A percentile compares a stretch with the other conserved stretches of the same genome.
phyloP scores from a whole-genome alignment of 2,113 vertebrate genomes.

The Saccopteryx bilineata region DNA sequence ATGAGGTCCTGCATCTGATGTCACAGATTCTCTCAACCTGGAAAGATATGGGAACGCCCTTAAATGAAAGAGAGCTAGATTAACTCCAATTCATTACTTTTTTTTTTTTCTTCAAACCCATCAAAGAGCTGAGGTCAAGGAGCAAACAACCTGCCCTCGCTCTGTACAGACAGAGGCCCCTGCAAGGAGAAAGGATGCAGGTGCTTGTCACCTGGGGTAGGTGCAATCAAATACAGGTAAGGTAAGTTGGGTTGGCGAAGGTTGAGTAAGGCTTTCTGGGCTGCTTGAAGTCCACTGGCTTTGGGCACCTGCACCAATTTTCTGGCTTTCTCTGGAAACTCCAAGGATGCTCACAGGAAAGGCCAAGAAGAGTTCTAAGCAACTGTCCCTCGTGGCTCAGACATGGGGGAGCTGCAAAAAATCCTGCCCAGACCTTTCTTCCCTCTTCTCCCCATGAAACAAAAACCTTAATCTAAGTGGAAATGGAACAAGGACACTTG shows the following conservation, averaged over 20 bases:
- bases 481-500: not conserved
- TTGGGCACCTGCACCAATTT: not conserved
- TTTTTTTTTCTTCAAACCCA: not conserved
- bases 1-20: not conserved
- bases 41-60: fast-evolving
- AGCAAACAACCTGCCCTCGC: not conserved
- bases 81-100: not conserved
- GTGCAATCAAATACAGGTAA: fast-evolving
- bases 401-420: not conserved
- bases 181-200: fast-evolving
- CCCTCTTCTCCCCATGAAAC: not conserved
- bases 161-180: not conserved
- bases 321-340: not conserved
- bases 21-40: not conserved
- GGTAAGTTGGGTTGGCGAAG: not conserved
- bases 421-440: not conserved
- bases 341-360: not conserved
- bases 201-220: fast-evolving
- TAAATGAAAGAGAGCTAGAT: not conserved
- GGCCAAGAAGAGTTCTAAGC: not conserved
- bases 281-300: not conserved
- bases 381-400: not conserved
- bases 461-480: not conserved
- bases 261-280: not conserved
- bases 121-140: not conserved